Evolutionary conservation across 2,888 invertebrate species (phyloP).

Genomic region (Cybosia mesomella): DNA sequence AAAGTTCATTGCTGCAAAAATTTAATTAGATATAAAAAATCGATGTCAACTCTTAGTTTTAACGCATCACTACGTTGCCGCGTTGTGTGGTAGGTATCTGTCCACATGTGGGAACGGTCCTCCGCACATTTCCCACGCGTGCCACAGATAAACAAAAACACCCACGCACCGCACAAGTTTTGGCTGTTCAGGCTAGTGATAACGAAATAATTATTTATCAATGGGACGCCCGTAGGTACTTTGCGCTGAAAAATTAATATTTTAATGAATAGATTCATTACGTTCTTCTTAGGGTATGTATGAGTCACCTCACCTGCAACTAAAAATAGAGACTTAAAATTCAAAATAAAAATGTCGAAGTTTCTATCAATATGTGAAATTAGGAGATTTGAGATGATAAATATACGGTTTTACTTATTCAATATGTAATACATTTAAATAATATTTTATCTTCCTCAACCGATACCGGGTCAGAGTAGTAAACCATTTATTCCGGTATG

Average conservation of each 20-base stretch:
- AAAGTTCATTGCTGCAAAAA: slow-evolving; percentile 18
- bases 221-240: slow-evolving; percentile 21
- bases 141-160: slow-evolving; percentile 74
- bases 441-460: background rate
- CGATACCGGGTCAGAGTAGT: background rate
- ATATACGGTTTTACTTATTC: too few relatives aligned
- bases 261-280: background rate
- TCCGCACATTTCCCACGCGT: slow-evolving; percentile 76
- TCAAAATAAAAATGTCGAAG: too few relatives aligned
- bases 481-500: background rate
- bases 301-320: too few relatives aligned
- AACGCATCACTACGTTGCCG: slow-evolving; percentile 28
- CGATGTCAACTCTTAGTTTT: slow-evolving; percentile 22
- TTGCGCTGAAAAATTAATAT: background rate
- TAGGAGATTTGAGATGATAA: too few relatives aligned
- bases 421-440: too few relatives aligned
- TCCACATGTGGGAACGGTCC: slow-evolving; percentile 67
- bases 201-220: slow-evolving; percentile 69
- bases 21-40: slow-evolving; percentile 18
- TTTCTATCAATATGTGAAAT: too few relatives aligned
- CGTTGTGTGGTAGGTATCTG: slow-evolving; percentile 48
- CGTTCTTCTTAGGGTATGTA: too few relatives aligned
- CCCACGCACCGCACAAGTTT: slow-evolving; percentile 65
- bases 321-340: too few relatives aligned
- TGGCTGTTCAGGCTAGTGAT: slow-evolving; percentile 66